A percentile compares a stretch with the other conserved stretches of the same genome.
Conservation (phyloP, 2,888 invertebrate species). For the Rhagium mordax region DNA sequence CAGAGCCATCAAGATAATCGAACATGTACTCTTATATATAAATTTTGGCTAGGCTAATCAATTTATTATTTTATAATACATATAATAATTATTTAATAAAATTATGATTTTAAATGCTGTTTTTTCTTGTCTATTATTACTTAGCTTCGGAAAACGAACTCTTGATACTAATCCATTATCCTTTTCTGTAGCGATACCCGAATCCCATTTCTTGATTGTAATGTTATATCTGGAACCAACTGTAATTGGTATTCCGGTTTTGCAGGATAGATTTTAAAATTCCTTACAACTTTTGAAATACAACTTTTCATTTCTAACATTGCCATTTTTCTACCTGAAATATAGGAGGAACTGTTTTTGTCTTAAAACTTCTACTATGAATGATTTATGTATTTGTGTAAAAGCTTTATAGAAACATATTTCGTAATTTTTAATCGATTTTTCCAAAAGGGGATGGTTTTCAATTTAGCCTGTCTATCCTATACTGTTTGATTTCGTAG, state of each 20-base stretch:
- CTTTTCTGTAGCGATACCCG: constrained; percentile 37
- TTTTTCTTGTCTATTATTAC: neutral
- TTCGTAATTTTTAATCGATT: neutral
- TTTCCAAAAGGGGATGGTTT: too few relatives aligned
- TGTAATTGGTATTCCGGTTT: constrained; percentile 34
- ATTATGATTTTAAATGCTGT: neutral
- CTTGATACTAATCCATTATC: neutral
- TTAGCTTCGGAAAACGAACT: neutral
- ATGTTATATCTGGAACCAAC: constrained; percentile 22
- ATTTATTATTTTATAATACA: neutral
- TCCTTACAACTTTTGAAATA: constrained; percentile 40
- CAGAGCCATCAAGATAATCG: too few relatives aligned
- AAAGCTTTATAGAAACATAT: neutral
- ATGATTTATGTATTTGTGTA: neutral
- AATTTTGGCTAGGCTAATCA: too few relatives aligned
- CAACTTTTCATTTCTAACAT: constrained; percentile 42
- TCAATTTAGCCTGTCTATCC: too few relatives aligned
- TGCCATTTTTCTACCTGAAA: constrained; percentile 44
- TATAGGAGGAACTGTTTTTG: too few relatives aligned
- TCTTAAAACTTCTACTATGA: too few relatives aligned
- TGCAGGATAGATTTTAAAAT: constrained; percentile 34
- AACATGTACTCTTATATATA: too few relatives aligned
- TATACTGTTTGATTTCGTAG: too few relatives aligned
- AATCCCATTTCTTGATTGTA: constrained; percentile 37
- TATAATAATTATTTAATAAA: neutral